phyloP scores from a whole-genome alignment of 2,797 vertebrate genomes.

The Enteromius treurensis region DNA sequence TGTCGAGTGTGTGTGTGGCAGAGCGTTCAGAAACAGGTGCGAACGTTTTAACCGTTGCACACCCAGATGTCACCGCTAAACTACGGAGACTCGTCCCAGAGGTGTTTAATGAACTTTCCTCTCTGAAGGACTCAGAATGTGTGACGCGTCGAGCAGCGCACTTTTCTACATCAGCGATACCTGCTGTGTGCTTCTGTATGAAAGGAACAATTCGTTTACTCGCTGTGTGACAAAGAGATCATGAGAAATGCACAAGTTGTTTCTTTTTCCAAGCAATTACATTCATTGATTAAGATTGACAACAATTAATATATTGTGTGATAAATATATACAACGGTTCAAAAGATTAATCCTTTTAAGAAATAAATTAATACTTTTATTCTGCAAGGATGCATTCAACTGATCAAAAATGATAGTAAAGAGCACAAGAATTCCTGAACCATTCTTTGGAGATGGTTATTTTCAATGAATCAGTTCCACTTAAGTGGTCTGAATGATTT shows the following conservation, averaged over 20 bases:
- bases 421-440: neutral
- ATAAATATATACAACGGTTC: neutral
- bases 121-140: constrained; percentile 65
- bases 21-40: constrained; percentile 70
- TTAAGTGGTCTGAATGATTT: neutral
- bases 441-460: neutral
- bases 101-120: constrained; percentile 78
- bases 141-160: constrained; percentile 54
- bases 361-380: neutral
- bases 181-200: neutral
- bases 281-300: neutral
- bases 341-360: neutral
- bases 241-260: neutral
- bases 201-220: neutral
- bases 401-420: neutral
- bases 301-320: neutral
- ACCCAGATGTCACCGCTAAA: constrained; percentile 61
- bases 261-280: neutral
- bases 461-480: neutral
- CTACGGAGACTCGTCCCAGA: constrained; percentile 70
- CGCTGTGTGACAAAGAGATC: neutral
- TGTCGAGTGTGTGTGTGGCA: constrained; percentile 33
- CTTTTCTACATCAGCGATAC: neutral
- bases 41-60: constrained; percentile 73
- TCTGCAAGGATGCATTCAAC: neutral